Conservation (phyloP, 2,797 vertebrate genomes). For the Echeneis naucrates region DNA sequence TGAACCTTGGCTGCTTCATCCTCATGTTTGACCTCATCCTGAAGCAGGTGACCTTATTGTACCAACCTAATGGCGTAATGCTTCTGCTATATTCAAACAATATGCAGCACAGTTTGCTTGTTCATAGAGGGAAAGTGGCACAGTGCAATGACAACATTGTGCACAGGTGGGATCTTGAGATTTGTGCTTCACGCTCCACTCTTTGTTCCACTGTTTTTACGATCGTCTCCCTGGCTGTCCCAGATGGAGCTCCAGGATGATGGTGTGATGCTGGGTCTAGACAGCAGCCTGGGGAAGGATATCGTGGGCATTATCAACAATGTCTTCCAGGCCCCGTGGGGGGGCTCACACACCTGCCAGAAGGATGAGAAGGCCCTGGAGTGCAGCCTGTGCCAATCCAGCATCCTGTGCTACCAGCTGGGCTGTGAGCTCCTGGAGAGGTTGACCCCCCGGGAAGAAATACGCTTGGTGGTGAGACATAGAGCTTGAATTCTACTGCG, state of each 20-base stretch:
- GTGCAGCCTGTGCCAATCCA: slow-evolving; percentile 97
- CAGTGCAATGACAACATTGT: slow-evolving; percentile 17
- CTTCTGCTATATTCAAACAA: slow-evolving; percentile 6
- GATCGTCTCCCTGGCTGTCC: slow-evolving; percentile 35
- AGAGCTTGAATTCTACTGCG: slow-evolving; percentile 21
- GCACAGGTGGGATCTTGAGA: slow-evolving; percentile 61
- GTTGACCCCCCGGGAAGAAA: slow-evolving; percentile 95
- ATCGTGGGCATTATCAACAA: slow-evolving; percentile 98
- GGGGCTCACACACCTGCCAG: slow-evolving; percentile 97
- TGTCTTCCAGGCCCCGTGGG: slow-evolving; percentile 98
- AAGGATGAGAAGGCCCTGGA: slow-evolving; percentile 96
- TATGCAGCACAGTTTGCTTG: slow-evolving; percentile 4
- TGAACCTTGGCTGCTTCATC: slow-evolving; percentile 99
- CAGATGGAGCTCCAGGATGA: slow-evolving; percentile 99
- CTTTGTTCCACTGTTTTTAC: slow-evolving; percentile 35
- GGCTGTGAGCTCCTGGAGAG: slow-evolving; percentile 96
- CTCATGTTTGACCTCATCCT: slow-evolving; percentile 99
- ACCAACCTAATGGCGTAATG: background rate
- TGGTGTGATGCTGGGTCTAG: slow-evolving; percentile 94
- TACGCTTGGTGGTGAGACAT: slow-evolving; percentile 93
- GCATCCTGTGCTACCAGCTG: slow-evolving; percentile 98
- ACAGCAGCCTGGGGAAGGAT: slow-evolving; percentile 95
- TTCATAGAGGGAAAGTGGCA: slow-evolving; percentile 11
- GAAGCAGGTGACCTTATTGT: slow-evolving; percentile 90
- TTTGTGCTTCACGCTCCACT: slow-evolving; percentile 43